phyloP scores from a whole-genome alignment of 2,797 vertebrate species.

The Nyctalus aviator region DNA sequence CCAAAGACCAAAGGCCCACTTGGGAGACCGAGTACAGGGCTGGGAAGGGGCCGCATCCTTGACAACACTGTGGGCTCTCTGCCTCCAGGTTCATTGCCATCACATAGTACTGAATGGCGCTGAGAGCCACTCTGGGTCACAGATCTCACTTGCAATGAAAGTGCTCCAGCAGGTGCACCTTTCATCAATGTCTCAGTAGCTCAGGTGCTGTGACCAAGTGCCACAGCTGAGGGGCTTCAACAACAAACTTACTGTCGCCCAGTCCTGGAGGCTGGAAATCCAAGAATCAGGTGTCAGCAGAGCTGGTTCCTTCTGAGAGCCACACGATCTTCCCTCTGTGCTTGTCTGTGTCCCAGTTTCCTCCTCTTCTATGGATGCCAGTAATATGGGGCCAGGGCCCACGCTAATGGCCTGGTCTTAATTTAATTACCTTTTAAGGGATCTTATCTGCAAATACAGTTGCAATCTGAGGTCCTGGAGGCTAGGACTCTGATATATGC shows the following conservation, averaged over 20 bases:
- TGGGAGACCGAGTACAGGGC: background rate
- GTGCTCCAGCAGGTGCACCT: background rate
- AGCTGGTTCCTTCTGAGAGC: background rate
- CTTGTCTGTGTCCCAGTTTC: background rate
- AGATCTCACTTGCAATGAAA: background rate
- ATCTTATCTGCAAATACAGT: background rate
- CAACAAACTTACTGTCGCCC: background rate
- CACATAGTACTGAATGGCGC: background rate
- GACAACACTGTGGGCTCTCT: background rate
- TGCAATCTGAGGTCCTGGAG: background rate
- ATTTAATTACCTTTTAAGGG: constrained; percentile 9
- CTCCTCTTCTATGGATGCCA: background rate
- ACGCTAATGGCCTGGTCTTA: background rate
- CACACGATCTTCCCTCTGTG: background rate
- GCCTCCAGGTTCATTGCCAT: background rate
- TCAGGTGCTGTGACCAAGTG: background rate
- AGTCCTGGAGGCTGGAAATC: background rate
- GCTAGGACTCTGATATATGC: background rate
- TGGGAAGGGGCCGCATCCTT: background rate
- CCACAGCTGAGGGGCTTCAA: background rate
- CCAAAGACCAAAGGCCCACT: background rate
- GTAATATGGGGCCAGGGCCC: background rate
- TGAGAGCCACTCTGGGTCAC: background rate
- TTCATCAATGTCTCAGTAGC: background rate
- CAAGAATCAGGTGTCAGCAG: background rate